A percentile compares a stretch with the other conserved stretches of the same genome.
These are phyloP conservation scores for Prionailurus viverrinus DNA, from an alignment of 2,113 vertebrate species.

Conservation along the genomic window DNA sequence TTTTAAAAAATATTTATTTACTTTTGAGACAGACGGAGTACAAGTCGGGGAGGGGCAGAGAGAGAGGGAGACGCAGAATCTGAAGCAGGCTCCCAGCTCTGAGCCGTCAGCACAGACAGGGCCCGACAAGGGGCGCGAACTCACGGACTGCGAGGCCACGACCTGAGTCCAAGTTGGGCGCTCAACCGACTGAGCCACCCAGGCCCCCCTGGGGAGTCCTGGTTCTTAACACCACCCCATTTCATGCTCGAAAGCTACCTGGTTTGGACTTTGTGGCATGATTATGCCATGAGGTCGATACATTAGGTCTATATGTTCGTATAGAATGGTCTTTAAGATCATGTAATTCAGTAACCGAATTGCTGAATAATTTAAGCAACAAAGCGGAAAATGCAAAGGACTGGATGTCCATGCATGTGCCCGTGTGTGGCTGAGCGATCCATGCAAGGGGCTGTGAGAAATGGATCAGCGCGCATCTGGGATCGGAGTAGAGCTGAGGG, in stretches of 20 bases:
- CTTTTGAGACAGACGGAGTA: too few relatives aligned
- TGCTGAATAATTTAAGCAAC: background rate
- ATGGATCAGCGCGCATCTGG: accelerated
- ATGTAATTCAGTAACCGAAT: background rate
- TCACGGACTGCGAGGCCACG: accelerated
- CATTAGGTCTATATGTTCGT: background rate
- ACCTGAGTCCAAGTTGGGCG: too few relatives aligned
- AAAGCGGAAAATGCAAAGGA: background rate
- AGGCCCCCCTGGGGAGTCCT: too few relatives aligned
- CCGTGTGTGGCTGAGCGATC: accelerated
- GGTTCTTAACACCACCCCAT: background rate
- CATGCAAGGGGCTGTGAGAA: accelerated
- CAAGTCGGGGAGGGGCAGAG: too few relatives aligned
- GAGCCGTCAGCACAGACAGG: too few relatives aligned
- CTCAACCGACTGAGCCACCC: too few relatives aligned
- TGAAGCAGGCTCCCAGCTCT: too few relatives aligned
- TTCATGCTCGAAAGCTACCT: background rate
- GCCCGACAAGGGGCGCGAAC: too few relatives aligned
- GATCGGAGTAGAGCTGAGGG: too few relatives aligned
- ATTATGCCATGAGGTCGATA: background rate
- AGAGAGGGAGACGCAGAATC: too few relatives aligned
- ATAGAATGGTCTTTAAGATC: background rate
- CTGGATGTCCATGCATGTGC: accelerated
- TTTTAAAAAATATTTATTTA: too few relatives aligned
- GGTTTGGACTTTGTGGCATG: background rate